phyloP scores from a whole-genome alignment of 2,888 invertebrate species.

The Bimastos eiseni region DNA sequence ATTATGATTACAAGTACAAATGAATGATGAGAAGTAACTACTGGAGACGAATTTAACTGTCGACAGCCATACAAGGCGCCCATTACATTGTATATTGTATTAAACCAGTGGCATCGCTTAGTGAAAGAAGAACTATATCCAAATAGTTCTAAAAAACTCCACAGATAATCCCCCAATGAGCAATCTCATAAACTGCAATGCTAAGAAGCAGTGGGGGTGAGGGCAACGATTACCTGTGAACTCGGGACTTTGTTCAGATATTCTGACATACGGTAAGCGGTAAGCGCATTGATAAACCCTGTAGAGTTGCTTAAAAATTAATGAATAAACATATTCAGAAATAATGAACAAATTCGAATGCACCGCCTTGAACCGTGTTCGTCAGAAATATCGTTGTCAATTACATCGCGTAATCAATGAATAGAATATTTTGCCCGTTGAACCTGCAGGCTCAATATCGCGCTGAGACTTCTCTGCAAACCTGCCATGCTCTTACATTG shows the following conservation, averaged over 20 bases:
- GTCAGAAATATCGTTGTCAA: background rate
- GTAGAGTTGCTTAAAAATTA: constrained; percentile 13
- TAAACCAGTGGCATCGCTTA: too few species aligned
- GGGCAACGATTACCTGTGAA: background rate
- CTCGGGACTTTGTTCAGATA: background rate
- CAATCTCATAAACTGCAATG: background rate
- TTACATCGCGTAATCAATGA: background rate
- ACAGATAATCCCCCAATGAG: background rate
- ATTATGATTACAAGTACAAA: too few species aligned
- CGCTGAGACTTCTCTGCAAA: background rate
- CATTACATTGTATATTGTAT: too few species aligned
- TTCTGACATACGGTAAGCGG: background rate
- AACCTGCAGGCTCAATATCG: background rate
- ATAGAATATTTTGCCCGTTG: background rate
- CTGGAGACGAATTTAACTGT: too few species aligned
- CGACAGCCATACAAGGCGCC: too few species aligned
- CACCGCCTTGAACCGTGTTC: background rate
- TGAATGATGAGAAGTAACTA: too few species aligned
- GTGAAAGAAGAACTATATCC: too few species aligned
- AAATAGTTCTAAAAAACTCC: background rate
- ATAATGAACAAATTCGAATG: background rate
- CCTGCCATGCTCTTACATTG: background rate
- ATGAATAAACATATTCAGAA: background rate
- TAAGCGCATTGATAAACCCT: background rate
- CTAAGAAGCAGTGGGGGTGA: background rate